Evolutionary conservation across 1,140 invertebrate species (phyloP).

Genomic region (Plodia interpunctella): DNA sequence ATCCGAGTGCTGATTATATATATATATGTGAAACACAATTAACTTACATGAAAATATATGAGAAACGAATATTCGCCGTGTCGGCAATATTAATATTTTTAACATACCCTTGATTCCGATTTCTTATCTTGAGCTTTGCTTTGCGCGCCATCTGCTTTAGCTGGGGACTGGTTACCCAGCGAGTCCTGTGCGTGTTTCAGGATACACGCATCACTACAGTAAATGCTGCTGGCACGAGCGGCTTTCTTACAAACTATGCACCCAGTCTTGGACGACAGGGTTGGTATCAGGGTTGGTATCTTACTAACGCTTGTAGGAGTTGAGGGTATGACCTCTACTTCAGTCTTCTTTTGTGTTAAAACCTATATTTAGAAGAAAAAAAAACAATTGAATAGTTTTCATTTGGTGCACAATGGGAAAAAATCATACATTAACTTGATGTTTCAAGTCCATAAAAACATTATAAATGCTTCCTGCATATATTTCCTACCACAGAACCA

Average conservation of each 20-base stretch:
- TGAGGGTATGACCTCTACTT: constrained; percentile 21
- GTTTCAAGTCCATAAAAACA: no score
- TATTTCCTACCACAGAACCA: no score
- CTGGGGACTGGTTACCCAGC: constrained; percentile 68
- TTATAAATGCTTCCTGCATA: no score
- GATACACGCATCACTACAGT: constrained; percentile 93
- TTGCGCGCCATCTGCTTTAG: constrained; percentile 37
- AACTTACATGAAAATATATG: no score
- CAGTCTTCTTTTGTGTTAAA: constrained; percentile 23
- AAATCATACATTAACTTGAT: no score
- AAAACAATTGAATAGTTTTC: background rate
- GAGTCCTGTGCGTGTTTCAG: constrained; percentile 89
- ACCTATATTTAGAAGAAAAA: constrained; percentile 9
- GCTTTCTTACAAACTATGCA: constrained; percentile 88
- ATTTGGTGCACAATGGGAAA: no score
- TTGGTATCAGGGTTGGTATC: constrained; percentile 28
- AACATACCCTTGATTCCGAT: constrained; percentile 76
- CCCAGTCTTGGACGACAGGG: constrained; percentile 57
- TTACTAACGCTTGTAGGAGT: constrained; percentile 27
- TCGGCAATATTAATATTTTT: background rate
- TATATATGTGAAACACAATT: no score
- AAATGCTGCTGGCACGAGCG: constrained; percentile 84
- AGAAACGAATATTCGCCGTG: no score
- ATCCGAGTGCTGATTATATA: no score
- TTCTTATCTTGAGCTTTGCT: constrained; percentile 61